Evolutionary conservation across 2,797 vertebrate species (phyloP), one percentile per base, ranked within the genome.

Genomic region (Trematomus bernacchii): DNA sequence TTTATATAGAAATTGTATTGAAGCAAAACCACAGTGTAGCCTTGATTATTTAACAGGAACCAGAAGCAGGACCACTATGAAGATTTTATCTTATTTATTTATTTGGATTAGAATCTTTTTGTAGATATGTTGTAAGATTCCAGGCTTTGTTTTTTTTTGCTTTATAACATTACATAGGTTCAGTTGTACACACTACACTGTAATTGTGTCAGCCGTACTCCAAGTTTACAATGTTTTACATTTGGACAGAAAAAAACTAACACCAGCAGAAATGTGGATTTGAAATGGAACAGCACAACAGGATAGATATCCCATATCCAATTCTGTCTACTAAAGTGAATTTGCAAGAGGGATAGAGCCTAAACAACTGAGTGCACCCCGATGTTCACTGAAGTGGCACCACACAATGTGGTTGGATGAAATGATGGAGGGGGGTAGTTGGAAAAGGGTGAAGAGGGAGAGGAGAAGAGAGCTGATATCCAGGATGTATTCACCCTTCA

Each of bases 401-500:
- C 67, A 67, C 63, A 77, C 80, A 86, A 75, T 83, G 59, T 76
- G 76, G 74, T 79, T 81, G 76, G 82, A 86, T 86, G 82, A 76
- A 85, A 89, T 81, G 80, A 83, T 63, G 57, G 73, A 47, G 10
- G 6, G 16, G 47, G 21, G 19, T 60, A 50, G 72, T 19, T 61
- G 53, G 40, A 58, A 43, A 69, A 50, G 37, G 59, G n/a, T 65
- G 59, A 16, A 73, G 23, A 76, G 51, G 66, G 46, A 65, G 68
- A 77, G 62, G 15, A 74, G 54, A 79, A 33, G 58, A 73, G 76
- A 86, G 61, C 77, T 19, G 60, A 86, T 83, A 89, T 76, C 76
- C 82, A 87, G 76, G 80, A 79, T 82, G 71, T 78, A 79, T 88
- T 87, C 86, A 88, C 78, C 74, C 84, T 91, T 93, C 88, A 92